Evolutionary conservation across 2,888 invertebrate species (phyloP), one percentile per base, ranked within the genome.

Genomic region (Stenichneumon culpator): DNA sequence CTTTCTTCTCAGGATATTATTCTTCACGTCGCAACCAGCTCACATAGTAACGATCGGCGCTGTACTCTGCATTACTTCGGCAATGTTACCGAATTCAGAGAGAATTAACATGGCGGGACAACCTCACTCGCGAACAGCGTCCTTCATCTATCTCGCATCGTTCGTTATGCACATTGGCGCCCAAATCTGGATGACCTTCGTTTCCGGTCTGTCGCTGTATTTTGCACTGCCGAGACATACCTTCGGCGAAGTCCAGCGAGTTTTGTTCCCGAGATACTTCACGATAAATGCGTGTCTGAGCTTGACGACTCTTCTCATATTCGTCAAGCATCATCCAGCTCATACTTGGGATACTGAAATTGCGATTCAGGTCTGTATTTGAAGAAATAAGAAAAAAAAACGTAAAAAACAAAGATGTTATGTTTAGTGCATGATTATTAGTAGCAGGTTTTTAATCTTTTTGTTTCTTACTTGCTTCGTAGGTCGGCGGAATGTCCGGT

Each of bases 171-270:
- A 98, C 93, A 96, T 98, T 89, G 98, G 98, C 47, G 95, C 97
- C 25, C 98, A 98, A 94, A 96, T 98, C 88, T 98, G 98, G 98
- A 98, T 98, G 97, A 98, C 98, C 14, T 97, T 98, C 92, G 96
- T 98, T 50, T 98, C 98, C 91, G 98, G 98, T 87, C 94, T 98
- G 75, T 96, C 98, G 79, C 95, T 98, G 78, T 98, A 97, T 94
- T 98, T 98, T 94, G 96, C 96, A 7, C 95, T 98, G 87, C 98
- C 98, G 0, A 96, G 98, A 22, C 98, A 98, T 90, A 97, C 96
- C 87, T 98, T 98, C 94, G 98, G 98, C 0, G 96, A 97, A 89
- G 97, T 98, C 19, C 98, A 98, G 93, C 96, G 97, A 86, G 96
- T 97, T 57, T 94, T 98, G 82, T 98, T 98, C 93, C 98, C 98